phyloP scores from a whole-genome alignment of 2,888 invertebrate species.

The Agrochola circellaris region DNA sequence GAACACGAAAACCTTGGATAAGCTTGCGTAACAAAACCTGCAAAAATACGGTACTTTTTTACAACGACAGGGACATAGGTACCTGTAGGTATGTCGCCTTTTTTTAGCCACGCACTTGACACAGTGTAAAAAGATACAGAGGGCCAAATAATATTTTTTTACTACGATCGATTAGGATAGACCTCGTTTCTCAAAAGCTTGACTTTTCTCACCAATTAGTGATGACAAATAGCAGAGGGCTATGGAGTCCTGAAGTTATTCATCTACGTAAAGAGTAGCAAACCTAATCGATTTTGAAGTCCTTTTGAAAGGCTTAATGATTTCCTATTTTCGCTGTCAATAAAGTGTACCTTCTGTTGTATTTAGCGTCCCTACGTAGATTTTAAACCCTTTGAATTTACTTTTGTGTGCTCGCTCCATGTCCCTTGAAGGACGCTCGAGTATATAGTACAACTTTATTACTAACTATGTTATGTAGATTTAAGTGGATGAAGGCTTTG shows the following conservation, averaged over 20 bases:
- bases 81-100: conserved; percentile 43
- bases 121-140: conserved; percentile 7
- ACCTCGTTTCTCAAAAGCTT: not conserved
- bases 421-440: conserved; percentile 59
- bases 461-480: conserved; percentile 55
- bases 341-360: conserved; percentile 48
- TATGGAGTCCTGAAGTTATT: not conserved
- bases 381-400: conserved; percentile 69
- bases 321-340: not conserved
- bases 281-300: not conserved
- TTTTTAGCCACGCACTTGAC: conserved; percentile 58
- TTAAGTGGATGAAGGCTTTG: conserved; percentile 24
- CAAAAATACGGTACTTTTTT: conserved; percentile 68
- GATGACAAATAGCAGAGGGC: not conserved
- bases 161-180: not conserved
- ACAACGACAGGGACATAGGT: conserved; percentile 44
- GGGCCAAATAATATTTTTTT: not conserved
- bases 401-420: conserved; percentile 49
- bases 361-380: conserved; percentile 43
- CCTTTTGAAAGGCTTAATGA: not conserved
- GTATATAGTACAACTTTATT: conserved; percentile 70
- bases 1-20: conserved; percentile 53
- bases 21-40: conserved; percentile 67
- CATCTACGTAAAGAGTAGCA: not conserved
- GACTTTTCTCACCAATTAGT: not conserved